These are phyloP conservation scores for Pygocentrus nattereri DNA, from an alignment of 2,797 vertebrate species.

Conservation along the genomic window DNA sequence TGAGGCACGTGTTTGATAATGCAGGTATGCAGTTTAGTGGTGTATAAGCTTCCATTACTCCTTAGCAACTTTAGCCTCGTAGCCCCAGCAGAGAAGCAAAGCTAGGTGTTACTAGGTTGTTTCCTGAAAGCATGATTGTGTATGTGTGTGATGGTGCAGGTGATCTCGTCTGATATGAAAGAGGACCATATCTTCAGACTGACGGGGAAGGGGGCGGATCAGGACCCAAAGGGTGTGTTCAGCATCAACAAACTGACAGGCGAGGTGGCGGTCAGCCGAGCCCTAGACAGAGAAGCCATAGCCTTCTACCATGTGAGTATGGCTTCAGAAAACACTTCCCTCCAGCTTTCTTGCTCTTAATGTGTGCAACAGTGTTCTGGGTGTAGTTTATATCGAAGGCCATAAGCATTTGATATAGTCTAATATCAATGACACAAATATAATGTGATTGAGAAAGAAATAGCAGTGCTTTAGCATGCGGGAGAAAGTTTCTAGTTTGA, in stretches of 20 bases:
- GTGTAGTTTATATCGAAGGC: background rate
- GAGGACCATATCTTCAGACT: slow-evolving; percentile 90
- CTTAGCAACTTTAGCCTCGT: background rate
- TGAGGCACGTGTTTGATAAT: background rate
- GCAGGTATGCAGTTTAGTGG: background rate
- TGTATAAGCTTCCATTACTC: background rate
- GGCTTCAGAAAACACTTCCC: no score
- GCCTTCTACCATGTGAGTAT: slow-evolving; percentile 88
- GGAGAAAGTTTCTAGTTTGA: background rate
- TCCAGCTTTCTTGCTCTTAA: background rate
- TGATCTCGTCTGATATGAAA: slow-evolving; percentile 85
- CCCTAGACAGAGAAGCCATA: slow-evolving; percentile 89
- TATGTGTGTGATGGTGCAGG: slow-evolving; percentile 71
- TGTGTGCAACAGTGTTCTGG: background rate
- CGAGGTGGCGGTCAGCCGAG: slow-evolving; percentile 88
- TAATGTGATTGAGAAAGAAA: background rate
- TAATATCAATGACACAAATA: background rate
- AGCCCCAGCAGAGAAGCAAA: no score
- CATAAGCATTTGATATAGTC: background rate
- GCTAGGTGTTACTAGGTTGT: slow-evolving; percentile 10
- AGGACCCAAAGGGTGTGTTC: slow-evolving; percentile 92
- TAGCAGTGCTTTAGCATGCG: background rate
- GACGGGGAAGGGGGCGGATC: slow-evolving; percentile 91
- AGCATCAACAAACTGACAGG: slow-evolving; percentile 89
- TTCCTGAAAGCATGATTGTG: background rate